Percentiles rank a stretch among this genome's conserved stretches.
phyloP scores from a whole-genome alignment of 1,140 invertebrate genomes.

The Lepidostoma basale region DNA sequence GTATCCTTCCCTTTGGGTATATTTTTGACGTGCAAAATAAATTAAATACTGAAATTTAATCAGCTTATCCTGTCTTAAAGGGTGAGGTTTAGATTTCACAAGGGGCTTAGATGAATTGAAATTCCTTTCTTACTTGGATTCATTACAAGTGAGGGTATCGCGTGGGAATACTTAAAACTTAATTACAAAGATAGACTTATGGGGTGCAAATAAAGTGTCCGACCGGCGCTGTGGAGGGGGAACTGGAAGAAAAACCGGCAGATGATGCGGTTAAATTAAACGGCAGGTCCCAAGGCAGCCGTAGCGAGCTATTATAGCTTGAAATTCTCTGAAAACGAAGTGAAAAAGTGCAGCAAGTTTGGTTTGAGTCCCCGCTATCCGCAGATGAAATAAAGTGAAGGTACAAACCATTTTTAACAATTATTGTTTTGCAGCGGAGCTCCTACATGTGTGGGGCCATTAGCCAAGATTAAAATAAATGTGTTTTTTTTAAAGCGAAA shows the following conservation, averaged over 20 bases:
- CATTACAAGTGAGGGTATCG: slow-evolving; percentile 31
- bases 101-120: slow-evolving; percentile 29
- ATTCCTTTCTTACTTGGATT: slow-evolving; percentile 32
- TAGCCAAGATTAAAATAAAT: slow-evolving; percentile 20
- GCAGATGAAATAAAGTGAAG: slow-evolving; percentile 6
- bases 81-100: slow-evolving; percentile 24
- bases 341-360: slow-evolving; percentile 23
- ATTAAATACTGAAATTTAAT: slow-evolving; percentile 23
- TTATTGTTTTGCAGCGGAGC: slow-evolving; percentile 12
- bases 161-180: slow-evolving; percentile 41
- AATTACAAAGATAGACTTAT: slow-evolving; percentile 42
- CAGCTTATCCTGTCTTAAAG: slow-evolving; percentile 21
- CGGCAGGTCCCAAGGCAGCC: slow-evolving; percentile 19
- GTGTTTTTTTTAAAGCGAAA: no score
- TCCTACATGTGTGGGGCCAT: background rate
- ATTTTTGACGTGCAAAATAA: slow-evolving; percentile 18
- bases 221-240: background rate
- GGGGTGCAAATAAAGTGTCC: slow-evolving; percentile 39
- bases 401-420: slow-evolving; percentile 1
- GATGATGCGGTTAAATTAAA: slow-evolving; percentile 42
- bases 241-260: slow-evolving; percentile 31
- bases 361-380: slow-evolving; percentile 8
- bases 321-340: background rate
- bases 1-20: no score
- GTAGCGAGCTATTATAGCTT: slow-evolving; percentile 20